Evolutionary conservation across 2,888 invertebrate species (phyloP).

Genomic region (Cheilosia urbana): DNA sequence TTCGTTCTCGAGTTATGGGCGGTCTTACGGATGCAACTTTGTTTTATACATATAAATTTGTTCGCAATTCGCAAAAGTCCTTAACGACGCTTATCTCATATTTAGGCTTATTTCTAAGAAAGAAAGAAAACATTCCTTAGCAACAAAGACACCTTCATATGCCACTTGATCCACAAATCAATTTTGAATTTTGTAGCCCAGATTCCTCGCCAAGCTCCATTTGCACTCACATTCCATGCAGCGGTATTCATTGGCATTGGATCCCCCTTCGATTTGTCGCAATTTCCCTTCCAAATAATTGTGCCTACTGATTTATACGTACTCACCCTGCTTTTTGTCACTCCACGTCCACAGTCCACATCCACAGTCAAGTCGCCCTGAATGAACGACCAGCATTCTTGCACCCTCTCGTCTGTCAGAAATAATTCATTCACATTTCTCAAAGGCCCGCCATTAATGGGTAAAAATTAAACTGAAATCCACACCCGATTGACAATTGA

Average conservation of each 20-base stretch:
- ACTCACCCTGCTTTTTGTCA: conserved; percentile 4
- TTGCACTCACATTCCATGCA: conserved; percentile 23
- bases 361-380: not conserved
- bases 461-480: conserved; percentile 66
- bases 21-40: too few species aligned
- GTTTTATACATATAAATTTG: too few species aligned
- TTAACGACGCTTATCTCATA: too few species aligned
- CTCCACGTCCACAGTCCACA: not conserved
- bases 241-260: conserved; percentile 7
- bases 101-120: too few species aligned
- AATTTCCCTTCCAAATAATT: conserved; percentile 24
- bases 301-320: conserved; percentile 46
- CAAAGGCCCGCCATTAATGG: conserved; percentile 61
- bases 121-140: too few species aligned
- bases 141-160: too few species aligned
- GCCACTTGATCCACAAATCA: too few species aligned
- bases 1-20: too few species aligned
- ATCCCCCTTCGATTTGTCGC: conserved; percentile 37
- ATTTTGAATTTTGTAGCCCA: not conserved
- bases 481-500: conserved; percentile 72
- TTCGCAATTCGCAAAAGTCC: too few species aligned
- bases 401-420: conserved; percentile 47
- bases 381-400: conserved; percentile 51
- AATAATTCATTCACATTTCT: conserved; percentile 68
- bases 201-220: not conserved